Percentiles rank a stretch among this genome's conserved stretches.
Evolutionary conservation across 2,888 invertebrate species (phyloP).

Genomic region (Tanypteryx hageni): DNA sequence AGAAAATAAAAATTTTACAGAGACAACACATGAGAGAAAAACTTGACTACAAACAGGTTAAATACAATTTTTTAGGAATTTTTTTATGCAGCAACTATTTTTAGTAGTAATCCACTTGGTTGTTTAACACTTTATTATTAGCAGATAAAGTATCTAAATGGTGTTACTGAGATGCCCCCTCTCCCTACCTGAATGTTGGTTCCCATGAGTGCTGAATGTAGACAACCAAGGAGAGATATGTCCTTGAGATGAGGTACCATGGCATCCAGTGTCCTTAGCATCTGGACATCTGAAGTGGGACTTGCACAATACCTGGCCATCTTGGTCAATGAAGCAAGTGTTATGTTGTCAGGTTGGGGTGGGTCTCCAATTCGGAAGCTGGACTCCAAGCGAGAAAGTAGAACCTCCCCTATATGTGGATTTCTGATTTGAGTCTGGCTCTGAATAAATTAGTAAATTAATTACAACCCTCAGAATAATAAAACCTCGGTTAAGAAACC

Average conservation of each 20-base stretch:
- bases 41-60: no score
- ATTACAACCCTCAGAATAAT: neutral
- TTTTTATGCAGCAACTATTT: no score
- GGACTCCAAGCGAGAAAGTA: slow-evolving; percentile 48
- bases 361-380: slow-evolving; percentile 39
- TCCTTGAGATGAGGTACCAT: slow-evolving; percentile 78
- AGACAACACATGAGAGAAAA: no score
- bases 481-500: neutral
- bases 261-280: slow-evolving; percentile 77
- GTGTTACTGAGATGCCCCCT: no score
- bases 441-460: slow-evolving; percentile 10
- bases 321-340: slow-evolving; percentile 82
- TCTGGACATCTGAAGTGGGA: slow-evolving; percentile 74
- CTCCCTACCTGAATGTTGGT: slow-evolving; percentile 75
- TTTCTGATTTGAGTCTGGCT: slow-evolving; percentile 10
- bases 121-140: no score
- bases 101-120: no score
- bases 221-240: slow-evolving; percentile 80
- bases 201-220: slow-evolving; percentile 82
- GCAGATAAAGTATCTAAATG: no score
- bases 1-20: no score
- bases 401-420: neutral
- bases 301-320: slow-evolving; percentile 78
- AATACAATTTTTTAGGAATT: no score
- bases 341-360: slow-evolving; percentile 73